Evolutionary conservation across 2,113 vertebrate species (phyloP).

Genomic region (Melanerpes aurifrons): DNA sequence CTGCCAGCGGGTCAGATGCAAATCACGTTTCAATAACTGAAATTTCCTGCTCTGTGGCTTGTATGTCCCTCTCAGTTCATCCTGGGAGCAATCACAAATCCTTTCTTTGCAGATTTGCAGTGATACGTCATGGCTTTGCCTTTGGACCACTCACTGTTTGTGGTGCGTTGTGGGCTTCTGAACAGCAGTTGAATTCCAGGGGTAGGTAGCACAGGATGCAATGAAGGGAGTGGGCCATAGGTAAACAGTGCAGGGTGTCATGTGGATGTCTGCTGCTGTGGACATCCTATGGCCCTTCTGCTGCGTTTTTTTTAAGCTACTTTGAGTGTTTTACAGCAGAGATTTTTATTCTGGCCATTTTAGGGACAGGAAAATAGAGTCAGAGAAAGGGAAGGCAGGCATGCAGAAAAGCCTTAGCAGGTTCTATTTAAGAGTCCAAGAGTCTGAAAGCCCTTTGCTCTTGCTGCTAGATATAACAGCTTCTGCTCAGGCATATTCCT

Average conservation of each 20-base stretch:
- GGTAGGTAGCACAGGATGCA: background rate
- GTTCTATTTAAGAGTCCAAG: constrained; percentile 6
- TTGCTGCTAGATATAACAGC: background rate
- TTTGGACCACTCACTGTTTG: background rate
- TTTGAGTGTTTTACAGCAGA: background rate
- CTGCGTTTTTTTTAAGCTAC: background rate
- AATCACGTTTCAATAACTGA: background rate
- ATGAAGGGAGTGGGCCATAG: background rate
- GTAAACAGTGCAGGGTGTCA: background rate
- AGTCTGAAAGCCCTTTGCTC: constrained; percentile 12
- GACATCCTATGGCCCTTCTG: background rate
- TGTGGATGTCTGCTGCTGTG: background rate
- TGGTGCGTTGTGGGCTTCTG: background rate
- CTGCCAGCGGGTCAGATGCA: background rate
- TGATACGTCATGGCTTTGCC: fast-evolving
- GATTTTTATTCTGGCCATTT: background rate
- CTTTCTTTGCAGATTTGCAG: background rate
- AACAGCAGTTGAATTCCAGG: background rate
- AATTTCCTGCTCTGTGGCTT: constrained; percentile 4
- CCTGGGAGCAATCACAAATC: fast-evolving
- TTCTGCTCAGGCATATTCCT: background rate
- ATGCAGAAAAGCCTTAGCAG: background rate
- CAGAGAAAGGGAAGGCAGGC: background rate
- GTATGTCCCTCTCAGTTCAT: background rate
- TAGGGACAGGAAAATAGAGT: fast-evolving